Evolutionary conservation across 2,888 invertebrate genomes (phyloP).

Genomic region (Hofmannophila pseudospretella): DNA sequence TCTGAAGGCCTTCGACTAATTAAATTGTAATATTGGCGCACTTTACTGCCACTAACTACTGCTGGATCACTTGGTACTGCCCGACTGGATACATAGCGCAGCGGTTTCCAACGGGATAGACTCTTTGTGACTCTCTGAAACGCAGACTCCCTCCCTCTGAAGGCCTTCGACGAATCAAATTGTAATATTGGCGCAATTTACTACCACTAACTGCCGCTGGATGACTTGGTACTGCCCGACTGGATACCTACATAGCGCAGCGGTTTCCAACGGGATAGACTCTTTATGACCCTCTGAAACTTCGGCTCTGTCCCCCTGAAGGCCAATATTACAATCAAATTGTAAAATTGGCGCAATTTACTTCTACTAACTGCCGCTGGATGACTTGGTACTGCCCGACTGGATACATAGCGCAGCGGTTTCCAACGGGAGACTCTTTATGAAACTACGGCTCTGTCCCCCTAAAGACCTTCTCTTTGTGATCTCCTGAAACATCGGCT

Average conservation of each 20-base stretch:
- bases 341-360: slow-evolving; percentile 63
- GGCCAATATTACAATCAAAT: too few relatives aligned
- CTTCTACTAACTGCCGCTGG: slow-evolving; percentile 43
- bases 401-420: not conserved
- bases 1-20: too few relatives aligned
- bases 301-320: too few relatives aligned
- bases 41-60: slow-evolving; percentile 56
- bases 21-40: slow-evolving; percentile 59
- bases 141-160: too few relatives aligned
- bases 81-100: not conserved
- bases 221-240: not conserved
- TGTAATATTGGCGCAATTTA: slow-evolving; percentile 63
- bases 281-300: too few relatives aligned
- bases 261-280: not conserved
- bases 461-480: too few relatives aligned
- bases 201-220: slow-evolving; percentile 43
- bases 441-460: too few relatives aligned
- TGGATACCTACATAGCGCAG: not conserved
- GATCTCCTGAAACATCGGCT: too few relatives aligned
- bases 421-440: too few relatives aligned
- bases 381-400: not conserved
- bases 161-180: too few relatives aligned
- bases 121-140: too few relatives aligned
- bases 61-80: slow-evolving; percentile 13
- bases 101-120: not conserved